These are phyloP conservation scores for Folsomia manolachei DNA, from an alignment of 2,888 invertebrate species.

Conservation along the genomic window DNA sequence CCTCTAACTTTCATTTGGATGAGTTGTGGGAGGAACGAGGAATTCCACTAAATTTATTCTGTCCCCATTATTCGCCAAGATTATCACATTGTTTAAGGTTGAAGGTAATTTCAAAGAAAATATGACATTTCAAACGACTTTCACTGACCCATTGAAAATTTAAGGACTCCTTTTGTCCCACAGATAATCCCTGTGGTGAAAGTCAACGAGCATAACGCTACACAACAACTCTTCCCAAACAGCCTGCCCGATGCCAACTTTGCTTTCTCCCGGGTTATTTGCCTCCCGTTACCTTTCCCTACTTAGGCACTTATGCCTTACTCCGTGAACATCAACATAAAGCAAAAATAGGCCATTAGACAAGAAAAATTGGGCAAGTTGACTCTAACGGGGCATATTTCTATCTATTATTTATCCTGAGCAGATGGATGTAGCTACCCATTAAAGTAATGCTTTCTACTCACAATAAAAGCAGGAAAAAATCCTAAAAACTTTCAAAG, in stretches of 20 bases:
- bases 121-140: neutral
- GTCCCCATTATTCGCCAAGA: neutral
- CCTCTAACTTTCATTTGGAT: neutral
- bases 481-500: neutral
- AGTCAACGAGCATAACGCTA: too few relatives aligned
- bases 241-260: too few relatives aligned
- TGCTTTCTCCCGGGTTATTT: too few relatives aligned
- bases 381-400: slow-evolving; percentile 26
- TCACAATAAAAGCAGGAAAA: neutral
- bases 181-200: too few relatives aligned
- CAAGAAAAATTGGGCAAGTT: slow-evolving; percentile 20
- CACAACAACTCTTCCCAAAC: neutral
- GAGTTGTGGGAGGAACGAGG: too few relatives aligned
- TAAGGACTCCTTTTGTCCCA: neutral
- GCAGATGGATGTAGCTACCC: slow-evolving; percentile 17
- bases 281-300: too few relatives aligned
- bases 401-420: slow-evolving; percentile 33
- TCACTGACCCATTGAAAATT: slow-evolving; percentile 14
- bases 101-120: too few relatives aligned
- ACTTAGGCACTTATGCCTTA: too few relatives aligned
- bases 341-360: slow-evolving; percentile 14
- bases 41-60: too few relatives aligned
- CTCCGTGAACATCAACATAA: neutral
- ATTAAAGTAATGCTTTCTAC: slow-evolving; percentile 26
- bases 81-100: neutral